Evolutionary conservation across 1,140 invertebrate species (phyloP).

Genomic region (Pinna nobilis): DNA sequence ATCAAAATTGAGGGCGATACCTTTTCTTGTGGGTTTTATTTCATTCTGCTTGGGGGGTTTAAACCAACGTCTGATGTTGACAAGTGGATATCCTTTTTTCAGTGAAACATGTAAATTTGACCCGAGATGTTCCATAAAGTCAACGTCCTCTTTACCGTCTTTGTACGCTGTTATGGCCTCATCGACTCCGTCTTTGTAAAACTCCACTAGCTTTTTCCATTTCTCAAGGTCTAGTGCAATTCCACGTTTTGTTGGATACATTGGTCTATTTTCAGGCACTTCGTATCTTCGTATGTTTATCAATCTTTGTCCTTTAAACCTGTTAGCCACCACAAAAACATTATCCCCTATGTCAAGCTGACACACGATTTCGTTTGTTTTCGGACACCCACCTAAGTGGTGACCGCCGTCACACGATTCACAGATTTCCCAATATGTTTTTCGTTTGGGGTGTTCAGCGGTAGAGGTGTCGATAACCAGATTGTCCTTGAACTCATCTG

Average conservation of each 20-base stretch:
- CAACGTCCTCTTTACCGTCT: background rate
- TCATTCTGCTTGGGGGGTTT: background rate
- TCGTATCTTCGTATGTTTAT: no score
- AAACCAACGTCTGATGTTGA: background rate
- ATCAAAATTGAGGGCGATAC: background rate
- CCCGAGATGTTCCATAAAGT: background rate
- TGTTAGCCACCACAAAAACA: no score
- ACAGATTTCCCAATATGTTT: no score
- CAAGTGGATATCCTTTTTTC: background rate
- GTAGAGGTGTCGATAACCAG: no score
- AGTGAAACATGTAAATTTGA: background rate
- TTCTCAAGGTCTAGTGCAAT: constrained; percentile 8
- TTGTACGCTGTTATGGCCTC: background rate
- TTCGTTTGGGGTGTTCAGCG: no score
- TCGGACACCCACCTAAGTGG: no score
- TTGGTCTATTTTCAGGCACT: no score
- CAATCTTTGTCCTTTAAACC: no score
- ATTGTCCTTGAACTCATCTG: no score
- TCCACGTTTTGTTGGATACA: background rate
- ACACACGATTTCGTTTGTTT: no score
- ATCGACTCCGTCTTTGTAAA: background rate
- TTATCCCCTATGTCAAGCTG: no score
- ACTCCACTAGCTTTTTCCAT: constrained; percentile 6
- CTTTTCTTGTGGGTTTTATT: constrained; percentile 4
- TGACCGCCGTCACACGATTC: no score